Conservation (phyloP, 2,888 invertebrate species). For the Heteromyza rotundicornis region DNA sequence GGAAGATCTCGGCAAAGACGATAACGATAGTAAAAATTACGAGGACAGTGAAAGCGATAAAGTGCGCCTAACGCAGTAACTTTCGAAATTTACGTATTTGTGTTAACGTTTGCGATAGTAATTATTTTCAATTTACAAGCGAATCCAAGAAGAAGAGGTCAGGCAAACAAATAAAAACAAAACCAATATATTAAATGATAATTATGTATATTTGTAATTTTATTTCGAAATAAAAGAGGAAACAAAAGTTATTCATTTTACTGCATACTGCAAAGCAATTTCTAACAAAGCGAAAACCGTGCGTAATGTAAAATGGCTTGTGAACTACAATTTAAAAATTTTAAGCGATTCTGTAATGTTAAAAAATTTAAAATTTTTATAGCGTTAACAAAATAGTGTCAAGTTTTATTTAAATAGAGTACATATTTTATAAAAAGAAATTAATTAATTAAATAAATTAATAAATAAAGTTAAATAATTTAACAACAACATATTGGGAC, state of each 20-base stretch:
- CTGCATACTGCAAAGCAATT: conserved; percentile 6
- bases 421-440: conserved; percentile 23
- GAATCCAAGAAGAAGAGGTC: neutral
- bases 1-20: conserved; percentile 24
- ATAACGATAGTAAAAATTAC: conserved; percentile 46
- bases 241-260: conserved; percentile 15
- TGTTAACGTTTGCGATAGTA: conserved; percentile 19
- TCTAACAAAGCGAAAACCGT: neutral
- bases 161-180: neutral
- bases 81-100: conserved; percentile 15
- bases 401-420: conserved; percentile 25
- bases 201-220: conserved; percentile 27
- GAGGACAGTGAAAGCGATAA: conserved; percentile 57
- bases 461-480: conserved; percentile 20
- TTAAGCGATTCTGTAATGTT: neutral
- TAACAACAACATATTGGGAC: conserved; percentile 13
- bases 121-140: neutral
- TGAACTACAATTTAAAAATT: conserved; percentile 8
- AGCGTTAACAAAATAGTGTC: conserved; percentile 22
- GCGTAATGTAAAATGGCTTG: too few relatives aligned
- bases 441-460: conserved; percentile 16
- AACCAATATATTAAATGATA: conserved; percentile 22
- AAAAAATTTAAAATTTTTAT: neutral
- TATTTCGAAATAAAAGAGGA: conserved; percentile 21
- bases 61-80: conserved; percentile 62